Percentiles rank a stretch among this genome's conserved stretches.
These are phyloP conservation scores for Eretmochelys imbricata DNA, from an alignment of 2,113 vertebrate species.

Conservation along the genomic window DNA sequence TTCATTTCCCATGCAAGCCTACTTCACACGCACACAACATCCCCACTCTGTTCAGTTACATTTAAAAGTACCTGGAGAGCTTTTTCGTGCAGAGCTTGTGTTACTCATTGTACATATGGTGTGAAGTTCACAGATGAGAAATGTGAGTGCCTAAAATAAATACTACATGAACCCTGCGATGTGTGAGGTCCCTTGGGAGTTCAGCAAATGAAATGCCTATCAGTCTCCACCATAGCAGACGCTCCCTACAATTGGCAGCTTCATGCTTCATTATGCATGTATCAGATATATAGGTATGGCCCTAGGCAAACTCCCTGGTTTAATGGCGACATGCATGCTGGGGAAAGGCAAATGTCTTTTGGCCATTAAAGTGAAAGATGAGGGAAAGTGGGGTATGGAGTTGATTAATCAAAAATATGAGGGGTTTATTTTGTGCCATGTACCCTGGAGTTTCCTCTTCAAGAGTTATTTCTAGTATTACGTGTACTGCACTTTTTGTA, in stretches of 20 bases:
- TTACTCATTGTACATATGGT: constrained; percentile 77
- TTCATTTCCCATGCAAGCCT: constrained; percentile 62
- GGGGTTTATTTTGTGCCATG: constrained; percentile 33
- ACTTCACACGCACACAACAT: background rate
- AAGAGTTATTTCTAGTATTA: constrained; percentile 11
- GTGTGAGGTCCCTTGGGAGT: constrained; percentile 81
- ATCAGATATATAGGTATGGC: constrained; percentile 86
- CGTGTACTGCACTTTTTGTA: background rate
- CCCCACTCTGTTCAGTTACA: constrained; percentile 31
- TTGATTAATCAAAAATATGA: constrained; percentile 47
- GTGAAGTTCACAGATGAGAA: constrained; percentile 84
- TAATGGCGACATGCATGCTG: constrained; percentile 68
- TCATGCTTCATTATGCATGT: constrained; percentile 88
- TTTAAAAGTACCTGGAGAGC: constrained; percentile 71
- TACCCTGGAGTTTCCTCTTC: constrained; percentile 15
- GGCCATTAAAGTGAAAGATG: constrained; percentile 63
- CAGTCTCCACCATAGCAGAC: constrained; percentile 89
- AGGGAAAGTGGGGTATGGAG: constrained; percentile 9
- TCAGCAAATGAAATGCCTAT: constrained; percentile 90
- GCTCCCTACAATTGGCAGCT: constrained; percentile 86
- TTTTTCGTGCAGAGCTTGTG: constrained; percentile 49
- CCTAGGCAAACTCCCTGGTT: constrained; percentile 78
- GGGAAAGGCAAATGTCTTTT: constrained; percentile 67
- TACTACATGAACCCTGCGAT: constrained; percentile 83
- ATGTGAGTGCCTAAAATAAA: constrained; percentile 78